Evolutionary conservation across 2,888 invertebrate genomes (phyloP), one percentile per base, ranked within the genome.

Genomic region (Philereme vetulata): DNA sequence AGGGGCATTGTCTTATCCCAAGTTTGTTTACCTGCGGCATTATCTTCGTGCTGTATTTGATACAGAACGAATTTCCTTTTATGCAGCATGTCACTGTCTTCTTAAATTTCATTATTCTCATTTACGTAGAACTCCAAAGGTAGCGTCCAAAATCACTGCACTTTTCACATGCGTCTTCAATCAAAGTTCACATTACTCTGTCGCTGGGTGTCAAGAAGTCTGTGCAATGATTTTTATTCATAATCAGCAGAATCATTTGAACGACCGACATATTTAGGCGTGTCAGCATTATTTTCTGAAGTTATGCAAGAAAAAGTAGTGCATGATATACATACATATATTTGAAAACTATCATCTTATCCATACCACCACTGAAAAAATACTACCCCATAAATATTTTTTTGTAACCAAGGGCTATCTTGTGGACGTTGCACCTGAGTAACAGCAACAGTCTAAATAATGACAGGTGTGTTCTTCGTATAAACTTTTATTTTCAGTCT

Each of bases 41-140:
- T 50, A 74, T 59, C 61, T 78, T 80, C 48, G 72, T 75, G 62
- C 72, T 72, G 72, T 85, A 87, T 63, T 80, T 82, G 64, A 85
- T 75, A 74, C 77, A 82, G 52, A 86, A 81, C 42, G 86, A 81
- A 72, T 90, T 89, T 55, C 90, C 88, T 72, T 78, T 83, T 60
- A 90, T 77, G 70, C 82, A 89, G 70, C 82, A 88, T 65, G 85
- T 84, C 80, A 90, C 86, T 49, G 88, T 87, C 74, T 83, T 89
- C 75, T 89, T 91, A 42, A 90, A 76, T 78, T 89, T 90, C 90
- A 91, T 90, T 67, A 76, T 87, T 77, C 74, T 76, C 74, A 75
- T 71, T 58, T 68, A 68, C 9, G n/a, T 62, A 59, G 54, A 64
- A 62, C 61, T 71, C 63, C 64, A 58, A 60, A 51, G 21, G 44